These are phyloP conservation scores for Riparia riparia DNA, from an alignment of 2,113 vertebrate genomes.

Conservation along the genomic window DNA sequence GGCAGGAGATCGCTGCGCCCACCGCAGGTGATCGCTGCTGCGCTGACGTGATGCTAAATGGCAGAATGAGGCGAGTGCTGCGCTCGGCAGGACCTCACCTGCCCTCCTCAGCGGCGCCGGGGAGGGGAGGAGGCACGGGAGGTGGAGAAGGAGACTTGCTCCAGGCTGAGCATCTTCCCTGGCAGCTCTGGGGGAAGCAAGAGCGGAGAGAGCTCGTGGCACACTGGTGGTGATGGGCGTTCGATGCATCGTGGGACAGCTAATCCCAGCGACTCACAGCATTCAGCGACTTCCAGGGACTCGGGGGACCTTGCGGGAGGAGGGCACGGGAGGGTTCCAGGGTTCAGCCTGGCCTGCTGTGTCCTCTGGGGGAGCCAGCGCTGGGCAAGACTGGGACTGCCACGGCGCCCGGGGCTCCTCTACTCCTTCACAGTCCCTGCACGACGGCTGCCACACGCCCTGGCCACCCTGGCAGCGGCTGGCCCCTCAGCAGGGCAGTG, in stretches of 20 bases:
- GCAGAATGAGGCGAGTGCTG: slow-evolving; percentile 51
- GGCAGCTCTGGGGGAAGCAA: neutral
- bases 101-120: neutral
- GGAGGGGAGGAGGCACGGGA: neutral
- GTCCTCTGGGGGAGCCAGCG: neutral
- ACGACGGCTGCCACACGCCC: rapidly evolving
- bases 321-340: neutral
- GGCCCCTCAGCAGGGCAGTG: neutral
- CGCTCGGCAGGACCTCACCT: neutral
- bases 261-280: neutral
- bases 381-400: neutral
- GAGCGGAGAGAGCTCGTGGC: neutral
- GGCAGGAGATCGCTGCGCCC: neutral
- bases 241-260: rapidly evolving
- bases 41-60: neutral
- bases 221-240: neutral
- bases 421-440: neutral
- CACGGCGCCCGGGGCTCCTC: neutral
- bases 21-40: neutral
- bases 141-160: neutral
- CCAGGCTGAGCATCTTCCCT: neutral
- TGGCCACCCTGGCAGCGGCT: neutral
- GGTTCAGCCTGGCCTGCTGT: neutral
- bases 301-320: neutral
- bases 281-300: neutral